phyloP scores from a whole-genome alignment of 92 coral and sea anemone genomes.

The Blastomussa wellsi region DNA sequence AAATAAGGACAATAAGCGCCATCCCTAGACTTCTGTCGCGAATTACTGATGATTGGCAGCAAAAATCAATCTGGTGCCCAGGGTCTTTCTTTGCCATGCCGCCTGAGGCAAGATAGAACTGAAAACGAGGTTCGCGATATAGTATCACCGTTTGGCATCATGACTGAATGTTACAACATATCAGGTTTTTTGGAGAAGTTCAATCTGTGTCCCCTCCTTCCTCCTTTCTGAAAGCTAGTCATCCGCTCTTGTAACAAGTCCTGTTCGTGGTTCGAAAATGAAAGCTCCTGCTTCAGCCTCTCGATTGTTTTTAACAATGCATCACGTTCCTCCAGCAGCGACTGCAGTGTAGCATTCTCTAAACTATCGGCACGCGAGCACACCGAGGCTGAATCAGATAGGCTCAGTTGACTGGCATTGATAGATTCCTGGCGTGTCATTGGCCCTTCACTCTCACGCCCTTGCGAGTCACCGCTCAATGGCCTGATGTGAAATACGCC shows the following conservation, averaged over 20 bases:
- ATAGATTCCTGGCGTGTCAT: conserved; percentile 69
- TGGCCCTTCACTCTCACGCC: conserved; percentile 35
- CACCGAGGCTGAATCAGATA: conserved; percentile 64
- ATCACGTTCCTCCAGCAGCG: conserved; percentile 86
- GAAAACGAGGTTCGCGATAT: background rate
- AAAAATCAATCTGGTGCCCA: background rate
- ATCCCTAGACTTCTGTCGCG: background rate
- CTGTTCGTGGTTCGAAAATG: conserved; percentile 91
- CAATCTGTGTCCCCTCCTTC: conserved; percentile 36
- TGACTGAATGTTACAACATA: background rate
- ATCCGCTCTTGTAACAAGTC: conserved; percentile 82
- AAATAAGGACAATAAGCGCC: too few relatives aligned
- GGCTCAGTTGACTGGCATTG: conserved; percentile 72
- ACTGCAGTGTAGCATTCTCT: conserved; percentile 69
- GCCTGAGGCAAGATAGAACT: background rate
- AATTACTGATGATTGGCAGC: background rate
- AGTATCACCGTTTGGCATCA: too few relatives aligned
- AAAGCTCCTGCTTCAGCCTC: conserved; percentile 81
- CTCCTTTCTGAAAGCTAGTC: conserved; percentile 59
- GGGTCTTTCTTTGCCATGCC: background rate
- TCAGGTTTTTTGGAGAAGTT: background rate
- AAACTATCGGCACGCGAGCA: conserved; percentile 71
- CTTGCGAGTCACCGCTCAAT: conserved; percentile 27
- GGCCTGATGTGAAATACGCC: conserved; percentile 71
- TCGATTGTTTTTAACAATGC: conserved; percentile 87